Base-by-base conservation (phyloP, 2,888 invertebrate genomes). In the Tinea semifulvella region DNA sequence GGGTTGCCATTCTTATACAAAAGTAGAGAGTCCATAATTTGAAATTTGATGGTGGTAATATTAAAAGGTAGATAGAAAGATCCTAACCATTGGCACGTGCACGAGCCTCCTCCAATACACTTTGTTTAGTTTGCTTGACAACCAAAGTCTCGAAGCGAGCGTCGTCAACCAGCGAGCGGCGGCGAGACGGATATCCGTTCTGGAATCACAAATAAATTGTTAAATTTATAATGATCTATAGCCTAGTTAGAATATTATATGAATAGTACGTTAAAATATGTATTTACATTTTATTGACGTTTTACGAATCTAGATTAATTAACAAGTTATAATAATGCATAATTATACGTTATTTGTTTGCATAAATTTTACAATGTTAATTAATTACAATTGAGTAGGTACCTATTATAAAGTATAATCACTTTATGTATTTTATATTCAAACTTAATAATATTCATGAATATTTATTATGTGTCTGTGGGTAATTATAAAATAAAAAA, bases 131-230 rank as follows among this genome's bases (percentile, higher is more conserved):
- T 84, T 96, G 95, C 79, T 94, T 94, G 64, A 97, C 96, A 58
- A 97, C 94, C 64, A 94, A 85, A 50, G 94, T 95, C 75, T 98
- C 98, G 75, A 98, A 98, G 60, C 96, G 91, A 56, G 98, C 98
- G 79, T 98, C 98, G 63, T 96, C 98, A 45, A 98, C 98, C 52
- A 98, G 87, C 52, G 97, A 97, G 62, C 97, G 91, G 59, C 96
- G 90, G 62, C 96, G 89, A 50, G 96, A 94, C 57, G 96, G 94
- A 71, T 97, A 97, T 51, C 97, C 98, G 84, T 98, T 96, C 97
- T 98, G 85, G 28, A 88, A 87, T 61, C 69, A 68, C 48, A 19
- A 43, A 48, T 50, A 51, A 36, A 36, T 14, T 11, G n/a, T 22
- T 22, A 22, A 7, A 22, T n/a, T n/a, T n/a, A n/a, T n/a, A n/a